Base-by-base conservation (phyloP, 2,113 vertebrate species). In the Lepus americanus region DNA sequence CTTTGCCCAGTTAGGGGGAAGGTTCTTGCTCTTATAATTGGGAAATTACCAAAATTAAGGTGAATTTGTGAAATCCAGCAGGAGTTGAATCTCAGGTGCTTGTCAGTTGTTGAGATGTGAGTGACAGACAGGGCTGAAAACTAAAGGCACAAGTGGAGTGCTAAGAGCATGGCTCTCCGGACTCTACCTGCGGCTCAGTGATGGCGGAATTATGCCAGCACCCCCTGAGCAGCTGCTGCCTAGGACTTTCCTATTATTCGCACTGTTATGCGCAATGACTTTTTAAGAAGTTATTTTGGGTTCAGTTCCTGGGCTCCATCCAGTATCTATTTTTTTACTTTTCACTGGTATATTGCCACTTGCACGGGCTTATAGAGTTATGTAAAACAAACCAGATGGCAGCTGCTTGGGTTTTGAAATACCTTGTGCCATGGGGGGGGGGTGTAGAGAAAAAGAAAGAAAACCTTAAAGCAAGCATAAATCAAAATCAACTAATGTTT, bases 281-380 rank as follows among this genome's bases (percentile, higher is more conserved):
- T 97, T 44, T 97, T 96, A 92, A 93, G 96, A 97, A 94, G 90
- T 92, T 97, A 98, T 97, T 98, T 95, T 96, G 95, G 44, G 94
- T 13, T 3, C 66, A 96, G 85, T 85, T 96, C 85, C 90, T 97
- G 96, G 97, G 96, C 25, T 83, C 39, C 55, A 96, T 97, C 82
- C 87, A 96, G 87, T n/a, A 93, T 61, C 73, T 80, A 33, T 79
- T 9, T 59, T 95, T 96, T 95, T 96, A 76, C 95, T 96, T 53
- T 72, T 92, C 64, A 74, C 90, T 84, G 82, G 59, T 94, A 88
- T 94, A 92, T 78, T 97, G 96, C 88, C 93, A 97, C 64, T 94
- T 97, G 76, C 97, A 96, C 94, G 77, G 96, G 36, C 82, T 91
- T 96, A 82, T 61, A 95, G 69, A 92, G 66, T 95, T 98, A 96